Evolutionary conservation across 2,113 vertebrate genomes (phyloP).

Genomic region (Bubo scandiacus): DNA sequence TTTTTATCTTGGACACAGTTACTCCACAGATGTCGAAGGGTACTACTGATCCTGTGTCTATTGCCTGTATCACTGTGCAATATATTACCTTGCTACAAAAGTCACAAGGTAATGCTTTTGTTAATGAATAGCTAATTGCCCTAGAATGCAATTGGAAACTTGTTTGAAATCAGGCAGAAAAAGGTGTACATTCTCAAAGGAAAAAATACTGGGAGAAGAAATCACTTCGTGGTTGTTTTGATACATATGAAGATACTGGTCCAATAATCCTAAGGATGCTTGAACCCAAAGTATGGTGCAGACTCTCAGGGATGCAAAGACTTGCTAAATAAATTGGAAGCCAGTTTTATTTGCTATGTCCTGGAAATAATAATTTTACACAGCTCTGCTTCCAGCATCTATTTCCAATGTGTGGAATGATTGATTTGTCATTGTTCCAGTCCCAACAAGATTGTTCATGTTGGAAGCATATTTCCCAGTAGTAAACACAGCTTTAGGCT

Average conservation of each 20-base stretch:
- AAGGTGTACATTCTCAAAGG: not conserved
- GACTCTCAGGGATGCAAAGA: not conserved
- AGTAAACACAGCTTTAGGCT: not conserved
- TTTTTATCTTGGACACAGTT: not conserved
- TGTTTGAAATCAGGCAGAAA: not conserved
- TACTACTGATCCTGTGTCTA: not conserved
- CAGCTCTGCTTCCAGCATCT: not conserved
- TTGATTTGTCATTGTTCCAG: conserved; percentile 20
- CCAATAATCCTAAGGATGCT: not conserved
- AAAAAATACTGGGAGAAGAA: not conserved
- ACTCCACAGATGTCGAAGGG: not conserved
- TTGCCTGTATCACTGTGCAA: not conserved
- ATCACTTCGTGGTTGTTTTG: not conserved
- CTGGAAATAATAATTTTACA: conserved; percentile 14
- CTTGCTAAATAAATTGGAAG: not conserved
- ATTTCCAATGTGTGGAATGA: not conserved
- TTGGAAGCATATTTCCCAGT: not conserved
- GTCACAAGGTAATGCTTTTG: not conserved
- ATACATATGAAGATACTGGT: not conserved
- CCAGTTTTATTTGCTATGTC: not conserved
- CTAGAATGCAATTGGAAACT: not conserved
- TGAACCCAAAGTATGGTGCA: not conserved
- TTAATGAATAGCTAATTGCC: not conserved
- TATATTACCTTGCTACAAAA: not conserved
- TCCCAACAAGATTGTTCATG: not conserved